Conservation (phyloP, 1,140 invertebrate species). For the Rhyzopertha dominica region DNA sequence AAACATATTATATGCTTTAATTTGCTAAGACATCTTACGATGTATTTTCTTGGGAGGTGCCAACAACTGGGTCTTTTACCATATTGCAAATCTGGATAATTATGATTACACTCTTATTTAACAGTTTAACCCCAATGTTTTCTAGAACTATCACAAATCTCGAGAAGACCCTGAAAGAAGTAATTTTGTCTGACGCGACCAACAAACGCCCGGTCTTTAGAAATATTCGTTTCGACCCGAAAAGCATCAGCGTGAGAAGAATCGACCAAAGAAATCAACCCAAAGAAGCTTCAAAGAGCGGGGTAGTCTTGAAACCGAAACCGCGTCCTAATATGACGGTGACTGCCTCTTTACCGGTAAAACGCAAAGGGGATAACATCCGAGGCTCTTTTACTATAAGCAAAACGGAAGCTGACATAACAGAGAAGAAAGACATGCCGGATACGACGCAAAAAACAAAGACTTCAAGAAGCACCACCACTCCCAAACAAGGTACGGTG, state of each 20-base stretch:
- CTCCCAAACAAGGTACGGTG: too few relatives aligned
- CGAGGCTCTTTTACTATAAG: constrained; percentile 59
- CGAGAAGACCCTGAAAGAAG: constrained; percentile 62
- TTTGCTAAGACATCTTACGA: too few relatives aligned
- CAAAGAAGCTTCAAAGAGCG: constrained; percentile 42
- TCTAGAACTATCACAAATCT: constrained; percentile 57
- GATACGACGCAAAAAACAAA: constrained; percentile 28
- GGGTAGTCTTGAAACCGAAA: constrained; percentile 51
- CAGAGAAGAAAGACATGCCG: constrained; percentile 50
- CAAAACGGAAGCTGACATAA: constrained; percentile 57
- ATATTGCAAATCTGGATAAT: too few relatives aligned
- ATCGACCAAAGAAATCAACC: constrained; percentile 39
- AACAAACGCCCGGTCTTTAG: constrained; percentile 60
- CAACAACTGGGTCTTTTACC: too few relatives aligned
- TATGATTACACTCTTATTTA: too few relatives aligned
- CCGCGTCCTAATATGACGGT: constrained; percentile 44
- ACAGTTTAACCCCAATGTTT: constrained; percentile 30
- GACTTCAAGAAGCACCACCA: constrained; percentile 46
- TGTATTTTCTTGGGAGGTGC: too few relatives aligned
- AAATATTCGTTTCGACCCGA: constrained; percentile 61
- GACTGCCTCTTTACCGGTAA: constrained; percentile 5
- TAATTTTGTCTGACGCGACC: constrained; percentile 61
- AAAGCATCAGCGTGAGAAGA: constrained; percentile 60
- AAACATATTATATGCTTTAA: too few relatives aligned
- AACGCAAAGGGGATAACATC: constrained; percentile 29